A percentile compares a stretch with the other conserved stretches of the same genome.
These are phyloP conservation scores for Ptilonorhynchus violaceus DNA, from an alignment of 2,113 vertebrate species.

Conservation along the genomic window DNA sequence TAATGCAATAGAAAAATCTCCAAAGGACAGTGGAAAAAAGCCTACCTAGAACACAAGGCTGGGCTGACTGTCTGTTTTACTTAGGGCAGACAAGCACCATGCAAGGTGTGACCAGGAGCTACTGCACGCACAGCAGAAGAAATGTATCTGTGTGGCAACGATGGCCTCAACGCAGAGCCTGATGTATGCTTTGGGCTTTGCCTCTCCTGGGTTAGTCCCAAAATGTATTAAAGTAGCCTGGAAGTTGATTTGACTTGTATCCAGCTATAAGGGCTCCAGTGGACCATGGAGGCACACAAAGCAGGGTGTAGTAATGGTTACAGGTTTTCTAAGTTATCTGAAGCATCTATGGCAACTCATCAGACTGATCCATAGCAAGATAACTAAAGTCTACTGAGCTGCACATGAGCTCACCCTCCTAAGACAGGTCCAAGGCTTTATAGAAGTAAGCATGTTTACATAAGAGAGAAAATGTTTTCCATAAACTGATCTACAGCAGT, in stretches of 20 bases:
- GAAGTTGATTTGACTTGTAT: not conserved
- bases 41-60: not conserved
- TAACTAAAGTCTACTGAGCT: slow-evolving; percentile 11
- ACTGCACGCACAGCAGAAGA: not conserved
- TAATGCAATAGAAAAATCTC: not conserved
- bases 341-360: not conserved
- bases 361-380: not conserved
- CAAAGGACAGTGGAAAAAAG: not conserved
- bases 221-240: not conserved
- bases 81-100: not conserved
- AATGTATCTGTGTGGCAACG: not conserved
- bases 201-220: not conserved
- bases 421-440: not conserved
- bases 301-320: not conserved
- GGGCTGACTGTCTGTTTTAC: not conserved
- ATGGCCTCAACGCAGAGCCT: not conserved
- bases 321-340: not conserved
- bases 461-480: not conserved
- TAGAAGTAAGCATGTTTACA: not conserved
- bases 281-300: not conserved
- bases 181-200: not conserved
- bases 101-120: not conserved
- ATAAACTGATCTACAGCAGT: not conserved
- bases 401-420: not conserved
- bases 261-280: not conserved